These are phyloP conservation scores for Drosophila kurseongensis DNA, from an alignment of 1,140 invertebrate species.

Conservation along the genomic window DNA sequence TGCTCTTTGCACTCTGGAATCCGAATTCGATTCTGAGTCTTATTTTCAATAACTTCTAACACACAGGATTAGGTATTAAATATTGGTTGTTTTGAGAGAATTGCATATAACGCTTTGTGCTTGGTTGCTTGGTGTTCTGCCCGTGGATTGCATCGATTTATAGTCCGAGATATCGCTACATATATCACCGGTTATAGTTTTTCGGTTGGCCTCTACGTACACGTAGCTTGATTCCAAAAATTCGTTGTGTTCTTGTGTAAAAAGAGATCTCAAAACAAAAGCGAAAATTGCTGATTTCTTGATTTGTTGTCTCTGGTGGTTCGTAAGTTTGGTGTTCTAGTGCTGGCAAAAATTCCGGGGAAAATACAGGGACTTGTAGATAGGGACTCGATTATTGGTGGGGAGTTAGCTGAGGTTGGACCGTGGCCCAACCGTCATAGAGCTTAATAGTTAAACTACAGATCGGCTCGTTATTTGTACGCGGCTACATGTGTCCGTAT, in stretches of 20 bases:
- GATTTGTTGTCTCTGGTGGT: conserved; percentile 8
- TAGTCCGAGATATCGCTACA: conserved; percentile 9
- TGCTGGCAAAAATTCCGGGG: conserved; percentile 7
- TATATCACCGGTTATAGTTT: conserved; percentile 19
- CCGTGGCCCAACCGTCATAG: conserved; percentile 2
- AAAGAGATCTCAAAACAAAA: conserved; percentile 41
- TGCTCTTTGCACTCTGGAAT: conserved; percentile 3
- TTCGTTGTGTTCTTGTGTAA: conserved; percentile 51
- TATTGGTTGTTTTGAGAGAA: conserved; percentile 20
- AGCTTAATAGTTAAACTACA: conserved; percentile 44
- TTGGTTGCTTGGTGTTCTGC: conserved; percentile 20
- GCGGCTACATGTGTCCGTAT: conserved; percentile 30
- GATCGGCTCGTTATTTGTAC: conserved; percentile 31
- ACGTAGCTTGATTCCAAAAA: conserved; percentile 34
- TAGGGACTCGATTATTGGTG: conserved; percentile 32
- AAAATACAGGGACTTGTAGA: conserved; percentile 7
- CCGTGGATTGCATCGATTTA: conserved; percentile 26
- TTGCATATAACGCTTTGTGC: conserved; percentile 29
- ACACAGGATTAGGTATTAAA: conserved; percentile 20
- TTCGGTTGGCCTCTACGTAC: conserved; percentile 30
- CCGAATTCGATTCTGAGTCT: conserved; percentile 21
- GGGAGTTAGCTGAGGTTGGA: conserved; percentile 29
- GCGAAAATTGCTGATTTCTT: conserved; percentile 5
- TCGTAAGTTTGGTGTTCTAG: conserved; percentile 10
- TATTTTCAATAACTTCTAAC: conserved; percentile 10